phyloP scores from a whole-genome alignment of 2,888 invertebrate genomes.

The Elmis aenea region DNA sequence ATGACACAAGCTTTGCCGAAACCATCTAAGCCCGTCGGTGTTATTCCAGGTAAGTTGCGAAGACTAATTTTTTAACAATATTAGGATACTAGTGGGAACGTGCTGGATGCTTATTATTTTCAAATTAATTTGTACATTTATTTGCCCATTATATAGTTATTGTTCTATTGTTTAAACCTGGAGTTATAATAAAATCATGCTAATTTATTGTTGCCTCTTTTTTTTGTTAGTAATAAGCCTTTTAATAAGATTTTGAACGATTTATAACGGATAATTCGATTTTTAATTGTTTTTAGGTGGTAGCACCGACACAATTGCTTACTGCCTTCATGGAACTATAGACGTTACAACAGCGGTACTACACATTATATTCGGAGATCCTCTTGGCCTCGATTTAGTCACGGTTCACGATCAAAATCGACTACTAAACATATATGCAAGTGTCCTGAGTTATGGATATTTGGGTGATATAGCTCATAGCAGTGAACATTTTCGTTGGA shows the following conservation, averaged over 20 bases:
- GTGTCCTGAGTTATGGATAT: constrained; percentile 79
- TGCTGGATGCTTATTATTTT: not conserved
- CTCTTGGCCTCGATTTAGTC: constrained; percentile 68
- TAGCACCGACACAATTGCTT: constrained; percentile 74
- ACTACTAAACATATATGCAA: constrained; percentile 63
- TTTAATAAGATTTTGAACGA: too few relatives aligned
- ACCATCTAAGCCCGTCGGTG: constrained; percentile 56
- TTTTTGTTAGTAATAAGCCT: too few relatives aligned
- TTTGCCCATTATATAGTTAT: not conserved
- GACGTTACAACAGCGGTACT: constrained; percentile 77
- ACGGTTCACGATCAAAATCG: constrained; percentile 62
- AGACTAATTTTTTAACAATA: too few relatives aligned
- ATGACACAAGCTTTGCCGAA: constrained; percentile 48
- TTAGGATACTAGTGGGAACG: constrained; percentile 1
- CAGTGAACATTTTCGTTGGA: constrained; percentile 77
- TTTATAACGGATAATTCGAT: too few relatives aligned
- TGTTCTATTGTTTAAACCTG: too few relatives aligned
- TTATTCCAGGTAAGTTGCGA: constrained; percentile 51
- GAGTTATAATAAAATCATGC: too few relatives aligned
- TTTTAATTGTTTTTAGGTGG: constrained; percentile 54
- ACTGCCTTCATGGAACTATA: constrained; percentile 72
- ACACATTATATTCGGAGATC: constrained; percentile 74
- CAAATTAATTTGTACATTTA: not conserved
- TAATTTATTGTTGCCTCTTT: too few relatives aligned
- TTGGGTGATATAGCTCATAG: constrained; percentile 76